Evolutionary conservation across 2,113 vertebrate species (phyloP).

Genomic region (Bos indicus): DNA sequence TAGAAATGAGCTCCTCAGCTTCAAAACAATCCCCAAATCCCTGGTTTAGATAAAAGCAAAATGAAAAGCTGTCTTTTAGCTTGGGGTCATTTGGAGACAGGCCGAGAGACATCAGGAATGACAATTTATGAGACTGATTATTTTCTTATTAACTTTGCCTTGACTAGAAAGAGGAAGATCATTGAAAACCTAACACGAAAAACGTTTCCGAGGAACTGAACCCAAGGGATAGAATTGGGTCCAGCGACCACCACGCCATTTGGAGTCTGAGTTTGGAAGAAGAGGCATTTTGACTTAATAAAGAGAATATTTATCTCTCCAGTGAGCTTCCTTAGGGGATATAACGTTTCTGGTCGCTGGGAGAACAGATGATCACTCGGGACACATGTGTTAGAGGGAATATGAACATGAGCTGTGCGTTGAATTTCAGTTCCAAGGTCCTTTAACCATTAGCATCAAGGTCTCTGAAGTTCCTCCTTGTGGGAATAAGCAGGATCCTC

Average conservation of each 20-base stretch:
- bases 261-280: neutral
- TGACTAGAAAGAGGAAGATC: conserved; percentile 1
- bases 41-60: neutral
- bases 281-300: neutral
- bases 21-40: neutral
- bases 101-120: neutral
- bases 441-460: neutral
- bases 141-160: conserved; percentile 6
- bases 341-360: conserved; percentile 19
- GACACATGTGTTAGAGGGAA: neutral
- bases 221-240: neutral
- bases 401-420: neutral
- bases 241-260: neutral
- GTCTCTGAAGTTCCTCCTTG: neutral
- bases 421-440: neutral
- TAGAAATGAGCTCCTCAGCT: neutral
- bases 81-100: neutral
- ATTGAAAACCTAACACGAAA: neutral
- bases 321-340: neutral
- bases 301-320: conserved; percentile 19
- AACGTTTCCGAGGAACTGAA: neutral
- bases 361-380: neutral
- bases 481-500: neutral
- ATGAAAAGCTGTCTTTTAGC: neutral
- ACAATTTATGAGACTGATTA: neutral